phyloP scores from a whole-genome alignment of 2,113 vertebrate genomes.

The Brachyhypopomus occidentalis region DNA sequence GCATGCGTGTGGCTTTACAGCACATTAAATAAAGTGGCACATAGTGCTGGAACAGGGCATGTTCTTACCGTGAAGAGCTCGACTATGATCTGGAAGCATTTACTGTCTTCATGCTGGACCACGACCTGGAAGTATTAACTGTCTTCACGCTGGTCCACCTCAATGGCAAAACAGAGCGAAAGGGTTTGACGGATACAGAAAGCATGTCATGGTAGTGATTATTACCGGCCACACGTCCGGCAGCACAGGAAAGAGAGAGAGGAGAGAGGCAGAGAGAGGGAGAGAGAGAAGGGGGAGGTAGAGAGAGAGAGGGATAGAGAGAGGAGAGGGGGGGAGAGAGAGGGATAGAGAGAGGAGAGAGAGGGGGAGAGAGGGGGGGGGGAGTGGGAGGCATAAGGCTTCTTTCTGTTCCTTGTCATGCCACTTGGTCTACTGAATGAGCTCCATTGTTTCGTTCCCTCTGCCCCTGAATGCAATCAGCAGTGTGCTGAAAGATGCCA shows the following conservation, averaged over 20 bases:
- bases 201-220: no score
- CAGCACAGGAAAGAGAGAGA: no score
- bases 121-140: slow-evolving; percentile 62
- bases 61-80: slow-evolving; percentile 25
- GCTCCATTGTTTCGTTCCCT: slow-evolving; percentile 71
- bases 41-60: no score
- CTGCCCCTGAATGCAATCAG: slow-evolving; percentile 65
- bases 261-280: no score
- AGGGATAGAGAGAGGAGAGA: slow-evolving; percentile 41
- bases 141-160: slow-evolving; percentile 58
- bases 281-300: no score
- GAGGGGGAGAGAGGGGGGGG: slow-evolving; percentile 39
- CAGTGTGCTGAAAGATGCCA: slow-evolving; percentile 68
- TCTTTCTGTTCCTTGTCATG: slow-evolving; percentile 42
- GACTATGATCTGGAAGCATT: slow-evolving; percentile 65
- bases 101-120: slow-evolving; percentile 59
- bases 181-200: no score
- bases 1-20: not conserved
- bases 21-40: no score
- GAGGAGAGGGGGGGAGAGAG: not conserved
- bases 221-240: no score
- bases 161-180: slow-evolving; percentile 47
- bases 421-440: slow-evolving; percentile 66
- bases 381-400: slow-evolving; percentile 24
- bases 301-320: slow-evolving; percentile 58